A percentile compares a stretch with the other conserved stretches of the same genome.
phyloP scores from a whole-genome alignment of 1,140 invertebrate species.

The Drosophila funebris region DNA sequence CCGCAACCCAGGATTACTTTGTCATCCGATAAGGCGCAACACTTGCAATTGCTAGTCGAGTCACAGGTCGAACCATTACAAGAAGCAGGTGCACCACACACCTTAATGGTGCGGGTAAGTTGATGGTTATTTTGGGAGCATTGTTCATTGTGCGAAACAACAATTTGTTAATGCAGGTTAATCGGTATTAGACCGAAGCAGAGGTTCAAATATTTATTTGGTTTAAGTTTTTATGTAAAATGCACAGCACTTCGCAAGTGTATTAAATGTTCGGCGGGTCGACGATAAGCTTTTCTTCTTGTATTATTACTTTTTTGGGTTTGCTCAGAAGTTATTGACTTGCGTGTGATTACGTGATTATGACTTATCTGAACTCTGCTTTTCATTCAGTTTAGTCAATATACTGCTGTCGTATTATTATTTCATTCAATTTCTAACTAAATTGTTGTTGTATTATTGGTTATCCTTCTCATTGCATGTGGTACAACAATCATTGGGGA shows the following conservation, averaged over 20 bases:
- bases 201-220: too few relatives aligned
- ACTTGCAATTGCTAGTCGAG: constrained; percentile 62
- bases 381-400: constrained; percentile 35
- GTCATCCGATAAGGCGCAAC: constrained; percentile 35
- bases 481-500: not conserved
- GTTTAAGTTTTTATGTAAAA: too few relatives aligned
- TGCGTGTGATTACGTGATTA: constrained; percentile 47
- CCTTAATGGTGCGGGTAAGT: constrained; percentile 58
- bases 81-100: constrained; percentile 12
- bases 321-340: not conserved
- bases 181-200: too few relatives aligned
- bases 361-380: too few relatives aligned
- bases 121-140: too few relatives aligned
- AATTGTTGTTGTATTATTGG: not conserved
- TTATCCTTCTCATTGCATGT: constrained; percentile 23
- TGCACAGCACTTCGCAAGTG: too few relatives aligned
- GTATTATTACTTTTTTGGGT: not conserved
- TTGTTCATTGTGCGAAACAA: too few relatives aligned
- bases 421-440: not conserved
- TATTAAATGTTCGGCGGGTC: not conserved
- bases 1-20: constrained; percentile 39
- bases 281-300: not conserved
- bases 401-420: constrained; percentile 16
- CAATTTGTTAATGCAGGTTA: too few relatives aligned
- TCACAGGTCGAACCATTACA: constrained; percentile 50